phyloP scores from a whole-genome alignment of 2,888 invertebrate species.

The Cephus rjabovi region DNA sequence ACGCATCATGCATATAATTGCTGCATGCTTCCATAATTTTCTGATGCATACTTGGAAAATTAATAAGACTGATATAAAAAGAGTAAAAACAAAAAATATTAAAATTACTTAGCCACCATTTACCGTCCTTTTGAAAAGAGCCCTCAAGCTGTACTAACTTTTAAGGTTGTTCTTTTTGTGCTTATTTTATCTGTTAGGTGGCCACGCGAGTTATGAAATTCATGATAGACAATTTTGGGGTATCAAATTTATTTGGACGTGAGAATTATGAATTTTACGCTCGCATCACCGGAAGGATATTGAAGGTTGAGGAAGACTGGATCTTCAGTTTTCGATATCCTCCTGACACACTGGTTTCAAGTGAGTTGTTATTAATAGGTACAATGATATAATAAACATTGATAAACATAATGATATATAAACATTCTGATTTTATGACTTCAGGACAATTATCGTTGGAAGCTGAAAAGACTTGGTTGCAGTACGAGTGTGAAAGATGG shows the following conservation, averaged over 20 bases:
- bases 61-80: neutral
- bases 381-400: neutral
- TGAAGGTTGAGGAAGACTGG: constrained; percentile 95
- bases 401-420: neutral
- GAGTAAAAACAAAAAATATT: neutral
- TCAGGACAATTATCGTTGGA: constrained; percentile 87
- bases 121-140: neutral
- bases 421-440: constrained; percentile 25
- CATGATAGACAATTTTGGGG: constrained; percentile 97
- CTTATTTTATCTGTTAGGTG: constrained; percentile 71
- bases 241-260: constrained; percentile 93
- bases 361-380: constrained; percentile 60
- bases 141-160: neutral
- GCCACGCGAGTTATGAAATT: constrained; percentile 97
- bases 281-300: constrained; percentile 90
- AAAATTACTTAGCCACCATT: neutral
- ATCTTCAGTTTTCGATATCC: constrained; percentile 94
- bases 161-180: neutral
- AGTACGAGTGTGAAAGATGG: constrained; percentile 91
- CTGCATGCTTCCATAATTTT: neutral
- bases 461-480: constrained; percentile 90
- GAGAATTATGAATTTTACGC: constrained; percentile 97
- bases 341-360: constrained; percentile 72
- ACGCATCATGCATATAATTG: neutral
- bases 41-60: neutral